Evolutionary conservation across 2,113 vertebrate species (phyloP).

Genomic region (Eulemur rufifrons): DNA sequence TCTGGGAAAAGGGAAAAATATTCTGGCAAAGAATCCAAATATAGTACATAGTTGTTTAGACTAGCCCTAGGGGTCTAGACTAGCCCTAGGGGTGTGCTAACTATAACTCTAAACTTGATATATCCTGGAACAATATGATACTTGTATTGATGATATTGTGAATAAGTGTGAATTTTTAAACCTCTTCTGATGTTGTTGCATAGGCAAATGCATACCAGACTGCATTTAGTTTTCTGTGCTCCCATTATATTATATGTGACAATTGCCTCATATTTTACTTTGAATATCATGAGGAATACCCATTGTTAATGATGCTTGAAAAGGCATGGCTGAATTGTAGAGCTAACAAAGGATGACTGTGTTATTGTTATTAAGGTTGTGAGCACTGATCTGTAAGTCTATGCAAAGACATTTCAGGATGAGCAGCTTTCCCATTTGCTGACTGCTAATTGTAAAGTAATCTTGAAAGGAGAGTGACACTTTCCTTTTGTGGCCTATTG

Average conservation of each 20-base stretch:
- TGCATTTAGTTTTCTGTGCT: not conserved
- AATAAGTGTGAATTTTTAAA: not conserved
- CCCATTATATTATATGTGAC: not conserved
- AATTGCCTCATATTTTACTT: not conserved
- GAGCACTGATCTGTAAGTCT: not conserved
- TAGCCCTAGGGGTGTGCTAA: not conserved
- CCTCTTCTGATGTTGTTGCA: not conserved
- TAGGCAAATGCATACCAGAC: not conserved
- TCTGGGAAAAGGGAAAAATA: constrained; percentile 17
- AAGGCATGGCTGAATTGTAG: not conserved
- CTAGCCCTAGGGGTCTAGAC: not conserved
- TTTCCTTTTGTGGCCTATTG: not conserved
- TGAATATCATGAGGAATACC: constrained; percentile 1
- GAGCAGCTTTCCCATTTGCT: not conserved
- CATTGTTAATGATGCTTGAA: not conserved
- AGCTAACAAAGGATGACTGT: not conserved
- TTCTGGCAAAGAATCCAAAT: constrained; percentile 23
- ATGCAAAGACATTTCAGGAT: not conserved
- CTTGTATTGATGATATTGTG: constrained; percentile 8
- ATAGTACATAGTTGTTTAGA: not conserved
- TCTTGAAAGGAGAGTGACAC: not conserved
- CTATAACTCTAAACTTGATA: not conserved
- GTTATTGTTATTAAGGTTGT: not conserved
- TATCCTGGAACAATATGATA: not conserved
- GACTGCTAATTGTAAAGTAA: not conserved